phyloP scores from a whole-genome alignment of 1,140 invertebrate species.

The Cyrtorhinus lividipennis region DNA sequence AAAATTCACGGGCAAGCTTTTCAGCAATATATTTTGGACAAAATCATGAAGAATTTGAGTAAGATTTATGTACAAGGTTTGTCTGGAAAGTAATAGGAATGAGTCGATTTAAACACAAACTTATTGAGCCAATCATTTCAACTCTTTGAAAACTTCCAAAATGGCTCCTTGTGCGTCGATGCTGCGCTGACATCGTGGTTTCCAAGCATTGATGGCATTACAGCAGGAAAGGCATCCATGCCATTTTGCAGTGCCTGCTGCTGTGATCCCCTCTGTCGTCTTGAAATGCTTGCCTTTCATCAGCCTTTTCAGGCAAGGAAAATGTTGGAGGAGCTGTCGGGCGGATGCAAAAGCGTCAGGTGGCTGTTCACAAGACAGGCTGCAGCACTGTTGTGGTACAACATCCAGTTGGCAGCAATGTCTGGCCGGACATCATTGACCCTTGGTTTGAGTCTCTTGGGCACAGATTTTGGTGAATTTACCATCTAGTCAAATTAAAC shows the following conservation, averaged over 20 bases:
- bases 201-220: not conserved
- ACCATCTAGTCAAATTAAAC: not conserved
- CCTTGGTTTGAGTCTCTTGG: not conserved
- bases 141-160: not conserved
- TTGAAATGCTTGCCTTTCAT: not conserved
- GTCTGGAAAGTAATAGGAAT: too few species aligned
- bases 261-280: not conserved
- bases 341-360: not conserved
- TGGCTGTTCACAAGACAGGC: not conserved
- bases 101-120: not conserved
- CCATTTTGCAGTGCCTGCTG: too few species aligned
- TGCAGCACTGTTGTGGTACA: not conserved
- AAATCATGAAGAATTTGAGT: too few species aligned
- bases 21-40: too few species aligned
- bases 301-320: not conserved
- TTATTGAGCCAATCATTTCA: not conserved
- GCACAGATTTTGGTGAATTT: not conserved
- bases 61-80: too few species aligned
- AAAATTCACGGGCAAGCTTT: too few species aligned
- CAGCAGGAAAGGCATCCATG: too few species aligned
- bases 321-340: not conserved
- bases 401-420: not conserved
- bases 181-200: too few species aligned
- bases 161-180: not conserved
- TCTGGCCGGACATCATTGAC: not conserved